Base-by-base conservation (phyloP, 37 sponge, comb jelly and placozoan genomes). In the Tethya wilhelma region DNA sequence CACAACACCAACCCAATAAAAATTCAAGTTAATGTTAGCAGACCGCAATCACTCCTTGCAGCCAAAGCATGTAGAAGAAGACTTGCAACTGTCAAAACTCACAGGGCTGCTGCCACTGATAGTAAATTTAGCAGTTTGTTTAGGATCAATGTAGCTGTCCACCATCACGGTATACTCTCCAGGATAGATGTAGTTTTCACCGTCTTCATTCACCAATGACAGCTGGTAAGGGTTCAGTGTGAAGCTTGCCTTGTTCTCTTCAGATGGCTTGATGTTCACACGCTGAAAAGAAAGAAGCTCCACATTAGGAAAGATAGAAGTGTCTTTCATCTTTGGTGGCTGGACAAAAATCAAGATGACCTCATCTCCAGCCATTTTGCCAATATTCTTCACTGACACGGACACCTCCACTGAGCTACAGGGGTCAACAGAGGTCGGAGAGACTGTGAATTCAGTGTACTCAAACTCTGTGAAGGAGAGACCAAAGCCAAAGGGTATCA, bases 211-310 rank as follows among this genome's bases (percentile, higher is more conserved):
- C 25, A 84, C 85, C 29, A 84, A 70, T 6, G 85, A 76, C 32
- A 84, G 62, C 8, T 53, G 29, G 63, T 84, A 84, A 0, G 85
- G 57, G 28, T 67, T 69, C 58, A 84, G 34, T 11, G 38, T 45
- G 43, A 67, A 84, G 28, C 20, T 49, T 1, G 41, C 49, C 25
- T 26, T n/a, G 33, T 75, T 41, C 12, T 2, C 65, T 12, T 9
- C 66, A 34, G 42, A 31, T 1, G 76, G 67, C 29, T 73, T 66
- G 9, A 80, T 45, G 29, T 20, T 72, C 4, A 36, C 45, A 41
- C 89, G 59, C 11, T 68, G 43, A 59, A 88, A 76, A 25, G 78
- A 82, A 31, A 88, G 72, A 19, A 88, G 64, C 83, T 81, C 59
- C 6, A 77, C 34, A 26, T 60, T 60, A 7, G 63, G 63, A 23